Base-by-base conservation (phyloP, 1,140 invertebrate genomes). In the Saccostrea glomerata region DNA sequence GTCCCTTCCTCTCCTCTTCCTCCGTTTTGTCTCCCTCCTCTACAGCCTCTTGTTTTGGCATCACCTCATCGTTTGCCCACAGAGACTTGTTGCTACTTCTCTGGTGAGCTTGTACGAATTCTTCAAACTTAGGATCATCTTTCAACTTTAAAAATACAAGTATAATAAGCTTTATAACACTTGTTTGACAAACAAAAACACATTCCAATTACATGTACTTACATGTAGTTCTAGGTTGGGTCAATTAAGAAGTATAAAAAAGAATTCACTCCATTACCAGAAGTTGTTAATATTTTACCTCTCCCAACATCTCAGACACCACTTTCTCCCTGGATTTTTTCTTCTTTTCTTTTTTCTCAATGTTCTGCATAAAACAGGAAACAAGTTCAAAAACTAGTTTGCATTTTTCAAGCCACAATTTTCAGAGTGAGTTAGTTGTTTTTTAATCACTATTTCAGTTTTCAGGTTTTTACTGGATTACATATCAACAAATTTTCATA, bases 71-170 rank as follows among this genome's bases (percentile, higher is more conserved):
- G 95, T 98, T 97, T 58, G 96, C 96, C 97, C 97, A 98, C 11
- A 96, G 90, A 85, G 92, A 86, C 86, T 96, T 95, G 96, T 96
- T 58, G 95, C 95, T 93, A 95, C 96, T 89, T 89, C 96, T 96
- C 66, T 96, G 94, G 95, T 98, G 97, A 82, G 96, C 96, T 95
- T 98, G 96, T 91, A 99, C 95, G 95, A 98, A 99, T 94, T 99
- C 98, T 90, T 96, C 95, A 95, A 99, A 99, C 86, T 97, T 94
- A 40, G 98, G 97, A 96, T 99, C 98, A 96, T 98, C 96, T 95
- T 97, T 97, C 91, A 98, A 96, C 96, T 94, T 63, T 20, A 86
- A 60, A 86, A 89, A 36, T 36, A 47, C 30, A 36, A 2, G 30
- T 36, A 1, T 47, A 47, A 2, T 47, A 6, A 47, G 47, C 1